Conservation (phyloP, 2,797 vertebrate genomes). For the Leptodactylus fallax region DNA sequence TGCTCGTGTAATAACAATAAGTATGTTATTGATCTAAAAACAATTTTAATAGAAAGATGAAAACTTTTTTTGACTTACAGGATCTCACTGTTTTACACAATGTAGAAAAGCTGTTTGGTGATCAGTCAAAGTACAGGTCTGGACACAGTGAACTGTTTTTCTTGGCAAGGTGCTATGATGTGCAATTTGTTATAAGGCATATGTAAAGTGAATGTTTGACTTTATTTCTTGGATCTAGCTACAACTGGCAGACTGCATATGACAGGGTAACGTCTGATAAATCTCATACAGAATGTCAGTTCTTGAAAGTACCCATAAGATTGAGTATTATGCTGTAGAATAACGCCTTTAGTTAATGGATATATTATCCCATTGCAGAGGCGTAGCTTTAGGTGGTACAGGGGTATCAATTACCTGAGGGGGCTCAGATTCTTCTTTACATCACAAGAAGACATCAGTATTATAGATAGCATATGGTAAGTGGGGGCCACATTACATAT, state of each 20-base stretch:
- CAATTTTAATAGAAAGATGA: too few species aligned
- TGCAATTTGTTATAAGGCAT: constrained; percentile 30
- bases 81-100: constrained; percentile 4
- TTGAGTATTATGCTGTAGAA: neutral
- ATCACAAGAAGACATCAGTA: too few species aligned
- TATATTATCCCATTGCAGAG: too few species aligned
- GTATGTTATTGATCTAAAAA: too few species aligned
- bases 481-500: too few species aligned
- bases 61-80: too few species aligned
- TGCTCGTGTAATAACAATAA: too few species aligned
- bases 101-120: constrained; percentile 32
- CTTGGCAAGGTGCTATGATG: constrained; percentile 41
- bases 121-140: constrained; percentile 34
- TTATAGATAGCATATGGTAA: too few species aligned
- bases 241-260: neutral
- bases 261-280: neutral
- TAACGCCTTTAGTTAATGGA: too few species aligned
- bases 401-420: too few species aligned
- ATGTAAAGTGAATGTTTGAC: constrained; percentile 37
- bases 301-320: neutral
- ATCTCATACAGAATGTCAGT: neutral
- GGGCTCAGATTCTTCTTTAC: too few species aligned
- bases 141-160: constrained; percentile 9
- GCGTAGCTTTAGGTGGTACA: too few species aligned
- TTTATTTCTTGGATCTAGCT: constrained; percentile 17